Conservation (phyloP, 2,797 vertebrate species). For the Distichodus sexfasciatus region DNA sequence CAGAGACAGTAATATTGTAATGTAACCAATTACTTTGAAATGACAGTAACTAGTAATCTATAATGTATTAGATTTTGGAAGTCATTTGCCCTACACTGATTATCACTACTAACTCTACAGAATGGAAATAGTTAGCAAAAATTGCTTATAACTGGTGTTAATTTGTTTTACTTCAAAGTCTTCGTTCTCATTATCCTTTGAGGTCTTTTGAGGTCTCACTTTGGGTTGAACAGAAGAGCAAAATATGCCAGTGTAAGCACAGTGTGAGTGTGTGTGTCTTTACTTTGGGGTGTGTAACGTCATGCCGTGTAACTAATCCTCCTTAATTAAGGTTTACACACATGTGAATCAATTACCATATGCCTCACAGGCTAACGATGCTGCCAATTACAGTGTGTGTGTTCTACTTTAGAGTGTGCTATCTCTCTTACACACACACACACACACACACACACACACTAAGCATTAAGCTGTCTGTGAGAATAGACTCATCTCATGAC, state of each 20-base stretch:
- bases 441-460: background rate
- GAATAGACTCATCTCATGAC: background rate
- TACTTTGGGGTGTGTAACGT: conserved; percentile 33
- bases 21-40: no score
- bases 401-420: conserved; percentile 5
- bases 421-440: background rate
- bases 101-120: no score
- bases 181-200: background rate
- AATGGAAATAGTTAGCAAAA: no score
- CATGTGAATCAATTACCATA: conserved; percentile 46
- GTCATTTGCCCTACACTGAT: no score
- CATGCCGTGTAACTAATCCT: conserved; percentile 36
- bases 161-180: no score
- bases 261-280: conserved; percentile 12
- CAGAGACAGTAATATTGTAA: no score
- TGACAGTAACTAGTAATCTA: no score
- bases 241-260: background rate
- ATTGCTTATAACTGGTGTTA: no score
- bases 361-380: conserved; percentile 33
- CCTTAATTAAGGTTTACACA: conserved; percentile 40
- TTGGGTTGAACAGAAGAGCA: background rate
- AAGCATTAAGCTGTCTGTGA: background rate
- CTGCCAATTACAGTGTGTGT: conserved; percentile 29
- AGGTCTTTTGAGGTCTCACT: background rate
- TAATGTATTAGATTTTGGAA: no score